phyloP scores from a whole-genome alignment of 2,888 invertebrate genomes.

The Ornithoptera alexandrae region DNA sequence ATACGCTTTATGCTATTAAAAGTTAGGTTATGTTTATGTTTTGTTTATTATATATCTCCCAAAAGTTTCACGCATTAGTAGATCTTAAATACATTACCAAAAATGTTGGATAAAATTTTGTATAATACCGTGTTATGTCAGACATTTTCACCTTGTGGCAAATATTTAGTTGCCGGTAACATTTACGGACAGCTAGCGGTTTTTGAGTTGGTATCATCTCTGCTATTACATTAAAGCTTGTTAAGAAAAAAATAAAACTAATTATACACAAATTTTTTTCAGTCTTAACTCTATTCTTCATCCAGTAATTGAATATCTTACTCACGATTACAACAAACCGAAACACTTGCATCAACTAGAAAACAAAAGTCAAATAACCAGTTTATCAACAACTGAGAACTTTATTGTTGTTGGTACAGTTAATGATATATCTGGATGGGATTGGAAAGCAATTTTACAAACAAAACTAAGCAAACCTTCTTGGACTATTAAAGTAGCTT shows the following conservation, averaged over 20 bases:
- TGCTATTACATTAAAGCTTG: not conserved
- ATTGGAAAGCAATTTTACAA: slow-evolving; percentile 84
- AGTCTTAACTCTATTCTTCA: slow-evolving; percentile 83
- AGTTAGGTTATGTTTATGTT: slow-evolving; percentile 13
- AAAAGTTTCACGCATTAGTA: no score
- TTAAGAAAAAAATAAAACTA: not conserved
- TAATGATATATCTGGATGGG: slow-evolving; percentile 88
- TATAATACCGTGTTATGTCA: slow-evolving; percentile 92
- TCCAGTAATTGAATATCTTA: slow-evolving; percentile 77
- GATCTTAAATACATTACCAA: not conserved
- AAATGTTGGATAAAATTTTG: slow-evolving; percentile 79
- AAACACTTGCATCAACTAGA: slow-evolving; percentile 81
- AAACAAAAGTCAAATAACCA: slow-evolving; percentile 83
- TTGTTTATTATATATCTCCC: not conserved
- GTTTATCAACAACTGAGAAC: slow-evolving; percentile 82
- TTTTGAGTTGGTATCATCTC: slow-evolving; percentile 83
- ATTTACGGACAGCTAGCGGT: slow-evolving; percentile 91
- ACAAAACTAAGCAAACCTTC: slow-evolving; percentile 81
- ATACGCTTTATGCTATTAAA: not conserved
- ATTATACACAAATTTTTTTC: slow-evolving; percentile 41
- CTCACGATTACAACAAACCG: slow-evolving; percentile 80
- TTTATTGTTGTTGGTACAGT: slow-evolving; percentile 87
- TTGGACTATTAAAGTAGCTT: slow-evolving; percentile 85
- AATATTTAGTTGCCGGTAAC: slow-evolving; percentile 89
- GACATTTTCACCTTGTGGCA: slow-evolving; percentile 90